Evolutionary conservation across 2,888 invertebrate species (phyloP).

Genomic region (Acanthoscelides obtectus): DNA sequence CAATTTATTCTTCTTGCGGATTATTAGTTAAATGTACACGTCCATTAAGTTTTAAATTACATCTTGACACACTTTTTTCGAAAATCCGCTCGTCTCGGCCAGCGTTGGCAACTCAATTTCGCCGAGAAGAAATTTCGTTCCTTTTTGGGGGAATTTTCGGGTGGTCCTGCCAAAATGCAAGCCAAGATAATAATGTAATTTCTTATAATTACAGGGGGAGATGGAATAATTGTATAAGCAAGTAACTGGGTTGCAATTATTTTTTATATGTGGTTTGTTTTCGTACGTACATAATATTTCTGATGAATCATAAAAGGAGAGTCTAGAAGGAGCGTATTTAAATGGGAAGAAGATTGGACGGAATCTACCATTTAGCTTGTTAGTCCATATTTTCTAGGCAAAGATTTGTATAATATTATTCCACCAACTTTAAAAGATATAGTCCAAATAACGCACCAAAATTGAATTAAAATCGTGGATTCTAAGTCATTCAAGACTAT

Average conservation of each 20-base stretch:
- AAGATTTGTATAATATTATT: too few relatives aligned
- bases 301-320: too few relatives aligned
- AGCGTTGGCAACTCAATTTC: background rate
- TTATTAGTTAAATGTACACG: background rate
- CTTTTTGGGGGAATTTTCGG: background rate
- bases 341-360: too few relatives aligned
- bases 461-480: too few relatives aligned
- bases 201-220: background rate
- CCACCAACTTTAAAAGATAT: too few relatives aligned
- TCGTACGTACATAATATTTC: too few relatives aligned
- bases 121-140: background rate
- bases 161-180: background rate
- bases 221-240: background rate
- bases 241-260: background rate
- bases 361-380: too few relatives aligned
- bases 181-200: background rate
- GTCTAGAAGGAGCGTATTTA: too few relatives aligned
- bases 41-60: background rate
- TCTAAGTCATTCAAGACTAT: too few relatives aligned
- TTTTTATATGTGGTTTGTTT: background rate
- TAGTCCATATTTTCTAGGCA: too few relatives aligned
- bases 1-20: too few relatives aligned
- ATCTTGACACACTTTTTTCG: background rate
- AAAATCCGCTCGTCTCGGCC: background rate
- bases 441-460: too few relatives aligned